Evolutionary conservation across 2,113 vertebrate species (phyloP).

Genomic region (Gymnorhina tibicen): DNA sequence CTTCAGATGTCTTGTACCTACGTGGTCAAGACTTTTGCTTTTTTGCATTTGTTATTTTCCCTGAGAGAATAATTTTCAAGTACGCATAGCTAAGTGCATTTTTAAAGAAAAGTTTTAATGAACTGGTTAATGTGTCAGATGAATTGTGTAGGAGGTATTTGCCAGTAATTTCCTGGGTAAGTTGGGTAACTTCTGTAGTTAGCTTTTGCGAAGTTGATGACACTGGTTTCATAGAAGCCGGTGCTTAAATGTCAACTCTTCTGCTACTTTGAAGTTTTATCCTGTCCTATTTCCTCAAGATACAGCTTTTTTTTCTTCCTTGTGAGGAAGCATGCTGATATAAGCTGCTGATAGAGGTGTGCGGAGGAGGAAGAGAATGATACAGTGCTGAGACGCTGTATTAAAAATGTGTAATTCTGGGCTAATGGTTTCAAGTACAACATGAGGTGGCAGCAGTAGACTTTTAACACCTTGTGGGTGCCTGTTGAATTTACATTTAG

Average conservation of each 20-base stretch:
- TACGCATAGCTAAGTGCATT: background rate
- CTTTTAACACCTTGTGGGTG: background rate
- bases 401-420: background rate
- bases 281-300: background rate
- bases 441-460: conserved; percentile 19
- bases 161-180: background rate
- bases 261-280: background rate
- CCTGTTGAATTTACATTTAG: background rate
- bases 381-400: background rate
- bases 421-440: background rate
- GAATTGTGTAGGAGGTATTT: background rate
- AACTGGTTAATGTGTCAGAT: background rate
- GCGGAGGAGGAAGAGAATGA: background rate
- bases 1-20: background rate
- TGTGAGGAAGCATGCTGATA: background rate
- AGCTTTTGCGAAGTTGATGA: background rate
- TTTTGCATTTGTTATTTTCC: background rate
- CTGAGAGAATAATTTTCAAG: background rate
- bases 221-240: background rate
- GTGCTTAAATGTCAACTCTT: background rate
- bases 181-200: background rate
- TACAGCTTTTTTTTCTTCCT: background rate
- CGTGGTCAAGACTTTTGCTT: background rate
- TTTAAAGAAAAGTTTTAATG: background rate
- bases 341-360: background rate